These are phyloP conservation scores for Falco punctatus DNA, from an alignment of 2,113 vertebrate species.

Conservation along the genomic window DNA sequence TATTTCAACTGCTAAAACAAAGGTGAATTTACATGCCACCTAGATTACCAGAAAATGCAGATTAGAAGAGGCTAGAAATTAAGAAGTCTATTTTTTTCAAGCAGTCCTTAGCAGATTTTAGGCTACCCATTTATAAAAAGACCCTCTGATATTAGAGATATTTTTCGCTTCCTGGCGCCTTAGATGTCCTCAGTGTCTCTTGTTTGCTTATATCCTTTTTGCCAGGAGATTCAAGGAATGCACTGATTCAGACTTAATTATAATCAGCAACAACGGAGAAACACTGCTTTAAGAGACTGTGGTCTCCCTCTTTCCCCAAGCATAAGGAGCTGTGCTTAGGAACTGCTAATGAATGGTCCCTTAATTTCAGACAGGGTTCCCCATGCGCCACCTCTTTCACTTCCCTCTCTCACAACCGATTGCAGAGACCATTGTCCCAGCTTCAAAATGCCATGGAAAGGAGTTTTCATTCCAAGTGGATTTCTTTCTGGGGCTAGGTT, in stretches of 20 bases:
- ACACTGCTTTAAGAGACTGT: rapidly evolving
- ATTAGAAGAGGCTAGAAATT: background rate
- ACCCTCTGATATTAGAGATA: background rate
- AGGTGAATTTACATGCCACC: background rate
- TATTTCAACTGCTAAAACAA: background rate
- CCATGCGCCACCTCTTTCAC: background rate
- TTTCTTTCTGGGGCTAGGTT: background rate
- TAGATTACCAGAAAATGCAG: background rate
- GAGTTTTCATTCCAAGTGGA: background rate
- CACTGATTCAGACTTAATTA: background rate
- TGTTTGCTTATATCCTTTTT: background rate
- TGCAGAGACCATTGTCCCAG: background rate
- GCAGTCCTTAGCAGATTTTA: background rate
- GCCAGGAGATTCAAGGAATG: background rate
- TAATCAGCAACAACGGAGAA: background rate
- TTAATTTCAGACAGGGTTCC: background rate
- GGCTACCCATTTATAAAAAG: background rate
- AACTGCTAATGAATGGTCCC: background rate
- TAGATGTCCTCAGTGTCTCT: background rate
- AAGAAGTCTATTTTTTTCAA: background rate
- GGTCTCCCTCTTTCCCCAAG: background rate
- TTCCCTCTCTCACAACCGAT: background rate
- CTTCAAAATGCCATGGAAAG: background rate
- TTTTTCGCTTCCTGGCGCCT: background rate
- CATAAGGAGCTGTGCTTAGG: no score